Conservation (phyloP, 2,888 invertebrate species). For the Xestoiulus laeticollis region DNA sequence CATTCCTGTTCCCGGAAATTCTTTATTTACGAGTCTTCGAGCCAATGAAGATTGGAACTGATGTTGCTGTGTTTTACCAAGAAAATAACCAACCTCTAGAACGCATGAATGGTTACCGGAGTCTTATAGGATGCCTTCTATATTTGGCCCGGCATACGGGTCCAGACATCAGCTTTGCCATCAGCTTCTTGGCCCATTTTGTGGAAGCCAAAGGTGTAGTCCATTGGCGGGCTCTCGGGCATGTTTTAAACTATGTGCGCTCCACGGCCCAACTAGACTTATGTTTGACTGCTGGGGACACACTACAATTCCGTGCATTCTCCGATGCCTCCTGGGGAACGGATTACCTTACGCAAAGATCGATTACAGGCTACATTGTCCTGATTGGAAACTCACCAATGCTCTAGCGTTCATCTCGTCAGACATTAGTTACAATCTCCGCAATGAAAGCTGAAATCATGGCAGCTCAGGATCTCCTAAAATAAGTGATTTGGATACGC, state of each 20-base stretch:
- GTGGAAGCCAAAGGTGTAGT: not conserved
- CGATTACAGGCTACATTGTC: not conserved
- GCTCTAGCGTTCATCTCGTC: slow-evolving; percentile 55
- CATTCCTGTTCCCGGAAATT: not conserved
- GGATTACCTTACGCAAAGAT: not conserved
- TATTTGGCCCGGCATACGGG: not conserved
- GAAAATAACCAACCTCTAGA: too few relatives aligned
- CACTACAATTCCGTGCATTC: not conserved
- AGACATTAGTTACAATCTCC: slow-evolving; percentile 58
- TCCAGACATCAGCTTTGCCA: not conserved
- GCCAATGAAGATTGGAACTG: not conserved
- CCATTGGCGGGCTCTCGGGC: not conserved
- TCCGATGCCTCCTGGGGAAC: not conserved
- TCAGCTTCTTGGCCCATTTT: not conserved
- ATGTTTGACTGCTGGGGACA: too few relatives aligned
- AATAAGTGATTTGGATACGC: slow-evolving; percentile 56
- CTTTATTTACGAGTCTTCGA: too few relatives aligned
- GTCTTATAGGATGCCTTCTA: not conserved
- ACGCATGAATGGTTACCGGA: not conserved
- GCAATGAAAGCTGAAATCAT: slow-evolving; percentile 59
- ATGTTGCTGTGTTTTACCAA: too few relatives aligned
- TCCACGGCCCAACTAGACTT: not conserved
- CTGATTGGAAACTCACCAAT: too few relatives aligned
- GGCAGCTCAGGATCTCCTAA: slow-evolving; percentile 56
- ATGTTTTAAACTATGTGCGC: not conserved